Conservation (phyloP, 2,797 vertebrate genomes). For the Heliangelus exortis region DNA sequence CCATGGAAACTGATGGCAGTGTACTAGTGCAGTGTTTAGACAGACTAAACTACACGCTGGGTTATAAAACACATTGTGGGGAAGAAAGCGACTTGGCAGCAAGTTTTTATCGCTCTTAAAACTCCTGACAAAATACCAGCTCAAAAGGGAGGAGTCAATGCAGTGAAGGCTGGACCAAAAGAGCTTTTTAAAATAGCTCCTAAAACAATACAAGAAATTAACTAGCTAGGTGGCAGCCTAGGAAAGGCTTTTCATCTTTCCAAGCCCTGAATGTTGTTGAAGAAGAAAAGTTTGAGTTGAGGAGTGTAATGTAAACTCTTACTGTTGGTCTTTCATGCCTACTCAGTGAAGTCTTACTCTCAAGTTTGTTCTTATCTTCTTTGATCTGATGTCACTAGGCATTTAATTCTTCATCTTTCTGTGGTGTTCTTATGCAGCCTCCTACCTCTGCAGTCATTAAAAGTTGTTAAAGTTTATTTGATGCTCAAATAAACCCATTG, state of each 20-base stretch:
- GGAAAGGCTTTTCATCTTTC: slow-evolving; percentile 41
- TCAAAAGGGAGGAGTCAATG: slow-evolving; percentile 49
- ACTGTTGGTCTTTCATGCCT: background rate
- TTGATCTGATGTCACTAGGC: background rate
- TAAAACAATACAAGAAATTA: slow-evolving; percentile 41
- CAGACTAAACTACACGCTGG: slow-evolving; percentile 77
- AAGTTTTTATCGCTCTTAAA: slow-evolving; percentile 63
- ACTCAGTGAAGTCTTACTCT: background rate
- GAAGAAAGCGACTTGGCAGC: slow-evolving; percentile 72
- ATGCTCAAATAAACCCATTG: background rate
- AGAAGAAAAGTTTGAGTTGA: background rate
- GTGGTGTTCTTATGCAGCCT: background rate
- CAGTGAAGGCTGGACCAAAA: slow-evolving; percentile 33
- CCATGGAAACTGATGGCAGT: slow-evolving; percentile 82
- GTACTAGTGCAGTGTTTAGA: slow-evolving; percentile 76
- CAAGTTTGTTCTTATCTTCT: background rate
- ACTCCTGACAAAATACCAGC: slow-evolving; percentile 68
- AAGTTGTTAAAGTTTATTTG: slow-evolving; percentile 22
- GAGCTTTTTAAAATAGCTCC: slow-evolving; percentile 46
- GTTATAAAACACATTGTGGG: slow-evolving; percentile 76
- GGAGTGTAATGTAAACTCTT: background rate
- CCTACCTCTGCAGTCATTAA: background rate
- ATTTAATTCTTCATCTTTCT: background rate
- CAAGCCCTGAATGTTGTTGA: background rate
- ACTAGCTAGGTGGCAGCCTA: slow-evolving; percentile 61